phyloP scores from a whole-genome alignment of 2,888 invertebrate genomes.

The Calliscelio sp. region DNA sequence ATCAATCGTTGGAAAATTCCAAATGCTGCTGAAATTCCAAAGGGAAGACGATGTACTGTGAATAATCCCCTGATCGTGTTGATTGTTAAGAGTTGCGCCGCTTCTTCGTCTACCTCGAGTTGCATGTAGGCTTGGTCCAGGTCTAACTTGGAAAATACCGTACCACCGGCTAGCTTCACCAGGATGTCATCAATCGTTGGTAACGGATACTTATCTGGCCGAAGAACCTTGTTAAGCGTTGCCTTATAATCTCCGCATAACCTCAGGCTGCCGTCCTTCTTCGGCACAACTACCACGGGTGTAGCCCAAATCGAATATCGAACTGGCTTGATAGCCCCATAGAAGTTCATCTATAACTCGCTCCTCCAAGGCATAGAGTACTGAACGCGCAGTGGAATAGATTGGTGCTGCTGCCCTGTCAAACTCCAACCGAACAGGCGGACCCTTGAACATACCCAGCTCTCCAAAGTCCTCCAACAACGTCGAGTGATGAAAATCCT shows the following conservation, averaged over 20 bases:
- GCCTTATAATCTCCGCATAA: slow-evolving; percentile 44
- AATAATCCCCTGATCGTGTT: slow-evolving; percentile 30
- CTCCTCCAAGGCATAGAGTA: slow-evolving; percentile 7
- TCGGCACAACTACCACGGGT: slow-evolving; percentile 18
- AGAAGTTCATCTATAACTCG: not conserved
- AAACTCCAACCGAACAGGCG: not conserved
- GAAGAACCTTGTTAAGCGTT: not conserved
- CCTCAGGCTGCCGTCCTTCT: not conserved
- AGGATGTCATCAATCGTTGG: slow-evolving; percentile 23
- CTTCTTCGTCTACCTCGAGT: not conserved
- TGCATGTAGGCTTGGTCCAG: slow-evolving; percentile 18
- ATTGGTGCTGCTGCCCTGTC: not conserved
- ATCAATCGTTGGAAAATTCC: slow-evolving; percentile 70
- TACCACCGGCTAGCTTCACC: slow-evolving; percentile 14
- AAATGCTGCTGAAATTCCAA: slow-evolving; percentile 60
- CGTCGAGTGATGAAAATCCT: too few relatives aligned
- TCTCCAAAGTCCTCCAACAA: too few relatives aligned
- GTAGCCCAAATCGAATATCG: slow-evolving; percentile 23
- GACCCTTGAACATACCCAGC: not conserved
- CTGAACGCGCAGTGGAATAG: not conserved
- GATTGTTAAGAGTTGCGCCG: slow-evolving; percentile 1
- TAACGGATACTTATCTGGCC: slow-evolving; percentile 20
- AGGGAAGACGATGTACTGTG: too few relatives aligned
- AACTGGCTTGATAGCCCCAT: too few relatives aligned
- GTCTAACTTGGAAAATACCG: slow-evolving; percentile 20